Percentiles rank a stretch among this genome's conserved stretches.
Evolutionary conservation across 2,888 invertebrate genomes (phyloP).

Genomic region (Acrobasis consociella): DNA sequence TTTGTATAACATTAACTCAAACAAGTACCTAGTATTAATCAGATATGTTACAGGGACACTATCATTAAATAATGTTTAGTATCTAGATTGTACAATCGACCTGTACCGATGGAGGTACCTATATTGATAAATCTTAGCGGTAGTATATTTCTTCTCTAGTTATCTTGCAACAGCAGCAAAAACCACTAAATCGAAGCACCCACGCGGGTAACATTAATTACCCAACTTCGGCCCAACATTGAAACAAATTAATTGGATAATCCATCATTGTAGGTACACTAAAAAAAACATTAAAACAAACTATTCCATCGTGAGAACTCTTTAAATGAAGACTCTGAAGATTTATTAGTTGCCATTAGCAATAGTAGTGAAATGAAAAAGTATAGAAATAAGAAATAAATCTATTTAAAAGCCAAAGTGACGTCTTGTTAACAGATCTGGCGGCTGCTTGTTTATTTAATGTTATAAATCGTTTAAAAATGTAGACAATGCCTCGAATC

Average conservation of each 20-base stretch:
- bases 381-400: conserved; percentile 9
- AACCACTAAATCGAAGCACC: background rate
- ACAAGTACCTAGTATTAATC: background rate
- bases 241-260: conserved; percentile 8
- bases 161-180: background rate
- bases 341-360: conserved; percentile 12
- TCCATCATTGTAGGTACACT: conserved; percentile 7
- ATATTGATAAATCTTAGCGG: background rate
- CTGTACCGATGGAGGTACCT: background rate
- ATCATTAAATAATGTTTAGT: too few species aligned
- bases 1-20: too few species aligned
- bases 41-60: background rate
- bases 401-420: conserved; percentile 4
- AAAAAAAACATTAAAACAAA: conserved; percentile 2
- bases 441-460: background rate
- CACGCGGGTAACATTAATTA: conserved; percentile 6
- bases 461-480: conserved; percentile 7
- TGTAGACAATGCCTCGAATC: background rate
- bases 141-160: background rate
- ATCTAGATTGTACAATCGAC: background rate
- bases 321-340: conserved; percentile 2
- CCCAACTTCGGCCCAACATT: background rate
- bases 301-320: background rate
- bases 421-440: conserved; percentile 6
- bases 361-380: conserved; percentile 1